These are phyloP conservation scores for Apoderus coryli DNA, from an alignment of 2,888 invertebrate species.

Conservation along the genomic window DNA sequence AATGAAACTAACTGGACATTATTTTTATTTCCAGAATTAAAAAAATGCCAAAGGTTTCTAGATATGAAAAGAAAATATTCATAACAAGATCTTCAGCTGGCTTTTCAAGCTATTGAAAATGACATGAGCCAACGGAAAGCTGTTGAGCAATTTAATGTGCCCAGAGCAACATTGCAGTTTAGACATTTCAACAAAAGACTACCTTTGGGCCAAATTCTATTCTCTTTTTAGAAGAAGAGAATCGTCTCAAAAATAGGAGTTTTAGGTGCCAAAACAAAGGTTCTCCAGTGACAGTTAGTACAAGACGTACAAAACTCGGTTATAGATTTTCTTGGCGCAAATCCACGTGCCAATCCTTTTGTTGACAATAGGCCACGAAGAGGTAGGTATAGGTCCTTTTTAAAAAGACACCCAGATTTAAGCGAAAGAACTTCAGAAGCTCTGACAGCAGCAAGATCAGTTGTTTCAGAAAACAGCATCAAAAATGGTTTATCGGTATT, in stretches of 20 bases:
- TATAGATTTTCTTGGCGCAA: constrained; percentile 11
- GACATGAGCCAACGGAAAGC: constrained; percentile 13
- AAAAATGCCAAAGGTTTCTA: constrained; percentile 4
- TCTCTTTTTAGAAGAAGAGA: constrained; percentile 14
- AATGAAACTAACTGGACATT: constrained; percentile 2
- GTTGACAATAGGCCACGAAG: constrained; percentile 10
- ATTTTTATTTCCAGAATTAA: constrained; percentile 2
- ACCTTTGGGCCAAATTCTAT: constrained; percentile 13
- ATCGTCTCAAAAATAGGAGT: constrained; percentile 12
- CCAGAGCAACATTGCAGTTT: constrained; percentile 14
- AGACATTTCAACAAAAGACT: constrained; percentile 13
- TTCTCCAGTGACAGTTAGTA: constrained; percentile 10
- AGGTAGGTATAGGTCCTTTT: constrained; percentile 15
- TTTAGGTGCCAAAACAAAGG: constrained; percentile 3
- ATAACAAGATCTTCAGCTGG: constrained; percentile 10
- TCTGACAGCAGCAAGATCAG: constrained; percentile 20
- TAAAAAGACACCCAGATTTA: constrained; percentile 18
- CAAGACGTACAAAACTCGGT: constrained; percentile 14
- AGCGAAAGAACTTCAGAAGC: constrained; percentile 11
- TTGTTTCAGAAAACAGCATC: constrained; percentile 19
- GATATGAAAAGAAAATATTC: constrained; percentile 5
- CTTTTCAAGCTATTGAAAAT: constrained; percentile 13
- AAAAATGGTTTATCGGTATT: constrained; percentile 19
- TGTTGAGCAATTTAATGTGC: constrained; percentile 7
- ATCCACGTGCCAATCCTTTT: constrained; percentile 13